phyloP scores from a whole-genome alignment of 2,113 vertebrate species.

The Cephalophus harveyi region DNA sequence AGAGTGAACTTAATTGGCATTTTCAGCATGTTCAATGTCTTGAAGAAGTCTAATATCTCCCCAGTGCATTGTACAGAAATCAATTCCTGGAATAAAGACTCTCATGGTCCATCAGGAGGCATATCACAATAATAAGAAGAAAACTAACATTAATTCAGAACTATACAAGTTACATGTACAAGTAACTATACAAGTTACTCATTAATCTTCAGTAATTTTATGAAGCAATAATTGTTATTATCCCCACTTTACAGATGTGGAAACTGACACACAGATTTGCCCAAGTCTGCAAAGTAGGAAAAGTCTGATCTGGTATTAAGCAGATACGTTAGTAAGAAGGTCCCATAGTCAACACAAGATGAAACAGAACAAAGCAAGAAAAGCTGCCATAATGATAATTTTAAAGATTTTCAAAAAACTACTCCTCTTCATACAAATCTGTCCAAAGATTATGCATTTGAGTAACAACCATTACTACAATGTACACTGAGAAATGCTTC shows the following conservation, averaged over 20 bases:
- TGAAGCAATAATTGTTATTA: neutral
- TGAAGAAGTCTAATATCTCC: neutral
- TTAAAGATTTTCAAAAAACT: too few relatives aligned
- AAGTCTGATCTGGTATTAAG: neutral
- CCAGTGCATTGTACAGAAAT: neutral
- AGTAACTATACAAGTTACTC: too few relatives aligned
- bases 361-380: neutral
- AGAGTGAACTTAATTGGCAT: neutral
- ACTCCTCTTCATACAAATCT: neutral
- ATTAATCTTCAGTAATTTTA: neutral
- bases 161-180: neutral
- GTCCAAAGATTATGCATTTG: neutral
- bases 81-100: neutral
- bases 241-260: neutral
- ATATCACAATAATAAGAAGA: neutral
- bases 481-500: neutral
- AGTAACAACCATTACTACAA: neutral
- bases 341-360: neutral
- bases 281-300: neutral
- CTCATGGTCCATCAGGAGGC: neutral
- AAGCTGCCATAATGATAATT: neutral
- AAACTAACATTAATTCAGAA: neutral
- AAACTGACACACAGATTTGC: neutral
- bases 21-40: conserved; percentile 22
- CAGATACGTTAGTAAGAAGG: neutral